These are phyloP conservation scores for Sinocyclocheilus rhinocerous DNA, from an alignment of 2,113 vertebrate genomes.

Conservation along the genomic window DNA sequence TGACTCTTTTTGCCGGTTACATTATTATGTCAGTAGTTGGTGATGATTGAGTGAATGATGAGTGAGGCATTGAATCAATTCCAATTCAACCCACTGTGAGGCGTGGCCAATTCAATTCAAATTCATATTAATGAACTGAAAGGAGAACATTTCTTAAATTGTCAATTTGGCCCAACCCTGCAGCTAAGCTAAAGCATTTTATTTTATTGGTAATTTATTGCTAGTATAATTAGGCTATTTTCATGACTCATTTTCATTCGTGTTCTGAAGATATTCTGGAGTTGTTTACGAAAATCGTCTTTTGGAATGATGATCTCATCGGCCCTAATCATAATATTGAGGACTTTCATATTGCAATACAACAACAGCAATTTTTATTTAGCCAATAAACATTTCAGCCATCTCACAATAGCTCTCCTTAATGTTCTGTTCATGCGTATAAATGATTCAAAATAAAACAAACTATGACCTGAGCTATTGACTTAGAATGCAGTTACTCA, in stretches of 20 bases:
- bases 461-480: not conserved
- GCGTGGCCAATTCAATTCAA: not conserved
- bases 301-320: not conserved
- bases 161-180: too few species aligned
- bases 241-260: not conserved
- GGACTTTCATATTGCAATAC: not conserved
- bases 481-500: slow-evolving; percentile 12
- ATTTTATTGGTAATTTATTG: not conserved
- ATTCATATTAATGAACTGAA: not conserved
- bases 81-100: not conserved
- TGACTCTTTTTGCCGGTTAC: not conserved
- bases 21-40: not conserved
- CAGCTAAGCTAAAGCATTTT: not conserved
- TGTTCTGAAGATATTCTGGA: not conserved
- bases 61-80: not conserved
- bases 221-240: slow-evolving; percentile 6
- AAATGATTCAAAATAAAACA: slow-evolving; percentile 32
- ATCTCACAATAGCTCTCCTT: not conserved
- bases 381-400: not conserved
- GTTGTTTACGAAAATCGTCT: not conserved
- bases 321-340: not conserved
- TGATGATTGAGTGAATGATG: not conserved
- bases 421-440: not conserved
- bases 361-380: not conserved
- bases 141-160: not conserved